phyloP scores from a whole-genome alignment of 2,888 invertebrate genomes.

The Steromphala cineraria region DNA sequence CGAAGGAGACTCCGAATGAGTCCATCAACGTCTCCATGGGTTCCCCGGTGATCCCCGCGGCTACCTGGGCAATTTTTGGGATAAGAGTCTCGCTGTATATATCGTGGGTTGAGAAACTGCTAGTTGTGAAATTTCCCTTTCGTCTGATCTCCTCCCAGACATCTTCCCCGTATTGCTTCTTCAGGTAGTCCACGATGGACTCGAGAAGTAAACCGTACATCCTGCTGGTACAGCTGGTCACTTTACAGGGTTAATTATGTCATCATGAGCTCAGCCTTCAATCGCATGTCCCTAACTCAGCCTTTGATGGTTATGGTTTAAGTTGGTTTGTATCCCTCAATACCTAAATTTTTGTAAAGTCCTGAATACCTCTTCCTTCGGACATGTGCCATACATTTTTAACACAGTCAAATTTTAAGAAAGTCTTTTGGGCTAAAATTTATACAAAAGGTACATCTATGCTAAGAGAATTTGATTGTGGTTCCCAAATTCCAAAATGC shows the following conservation, averaged over 20 bases:
- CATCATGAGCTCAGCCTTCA: slow-evolving; percentile 18
- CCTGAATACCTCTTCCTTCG: no score
- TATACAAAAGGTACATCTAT: no score
- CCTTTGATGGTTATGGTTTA: no score
- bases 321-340: no score
- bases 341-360: no score
- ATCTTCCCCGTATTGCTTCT: slow-evolving; percentile 94
- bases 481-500: no score
- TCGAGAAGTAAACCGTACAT: slow-evolving; percentile 98
- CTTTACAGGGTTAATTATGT: background rate
- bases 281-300: background rate
- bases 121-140: slow-evolving; percentile 89
- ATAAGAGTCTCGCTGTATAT: slow-evolving; percentile 94
- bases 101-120: slow-evolving; percentile 86
- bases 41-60: slow-evolving; percentile 78
- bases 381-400: no score
- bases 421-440: no score
- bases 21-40: slow-evolving; percentile 93
- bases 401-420: no score
- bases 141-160: slow-evolving; percentile 93
- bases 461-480: no score
- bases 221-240: slow-evolving; percentile 25
- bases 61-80: slow-evolving; percentile 82
- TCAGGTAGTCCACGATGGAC: slow-evolving; percentile 93
- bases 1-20: slow-evolving; percentile 95